Evolutionary conservation across 2,888 invertebrate genomes (phyloP).

Genomic region (Aethes cnicana): DNA sequence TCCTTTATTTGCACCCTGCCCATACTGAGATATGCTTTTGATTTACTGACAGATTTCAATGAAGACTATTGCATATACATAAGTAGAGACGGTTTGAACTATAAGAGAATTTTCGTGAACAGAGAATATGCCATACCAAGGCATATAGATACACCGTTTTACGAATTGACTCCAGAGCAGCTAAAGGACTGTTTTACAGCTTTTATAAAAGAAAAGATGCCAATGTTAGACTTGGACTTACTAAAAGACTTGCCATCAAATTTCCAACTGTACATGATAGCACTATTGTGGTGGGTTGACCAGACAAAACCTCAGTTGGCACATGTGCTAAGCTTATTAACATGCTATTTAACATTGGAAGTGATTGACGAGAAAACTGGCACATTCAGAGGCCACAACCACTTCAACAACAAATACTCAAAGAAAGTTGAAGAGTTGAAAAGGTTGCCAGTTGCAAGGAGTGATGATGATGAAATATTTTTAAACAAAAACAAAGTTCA

Average conservation of each 20-base stretch:
- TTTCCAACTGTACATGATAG: constrained; percentile 83
- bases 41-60: constrained; percentile 66
- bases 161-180: constrained; percentile 52
- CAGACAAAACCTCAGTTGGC: constrained; percentile 63
- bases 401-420: constrained; percentile 73
- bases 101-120: constrained; percentile 54
- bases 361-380: constrained; percentile 83
- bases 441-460: constrained; percentile 35
- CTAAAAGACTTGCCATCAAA: constrained; percentile 76
- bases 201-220: constrained; percentile 71
- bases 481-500: constrained; percentile 77
- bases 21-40: constrained; percentile 84
- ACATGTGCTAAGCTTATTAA: constrained; percentile 81
- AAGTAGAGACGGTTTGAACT: constrained; percentile 57
- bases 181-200: constrained; percentile 65
- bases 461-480: constrained; percentile 51
- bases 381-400: constrained; percentile 69
- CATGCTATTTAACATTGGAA: constrained; percentile 82
- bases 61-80: constrained; percentile 62
- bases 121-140: constrained; percentile 49
- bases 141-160: constrained; percentile 47
- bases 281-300: constrained; percentile 83
- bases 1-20: constrained; percentile 83
- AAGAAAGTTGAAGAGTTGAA: constrained; percentile 60
- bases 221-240: constrained; percentile 51